phyloP scores from a whole-genome alignment of 2,888 invertebrate genomes.

The Drosophila birchii region DNA sequence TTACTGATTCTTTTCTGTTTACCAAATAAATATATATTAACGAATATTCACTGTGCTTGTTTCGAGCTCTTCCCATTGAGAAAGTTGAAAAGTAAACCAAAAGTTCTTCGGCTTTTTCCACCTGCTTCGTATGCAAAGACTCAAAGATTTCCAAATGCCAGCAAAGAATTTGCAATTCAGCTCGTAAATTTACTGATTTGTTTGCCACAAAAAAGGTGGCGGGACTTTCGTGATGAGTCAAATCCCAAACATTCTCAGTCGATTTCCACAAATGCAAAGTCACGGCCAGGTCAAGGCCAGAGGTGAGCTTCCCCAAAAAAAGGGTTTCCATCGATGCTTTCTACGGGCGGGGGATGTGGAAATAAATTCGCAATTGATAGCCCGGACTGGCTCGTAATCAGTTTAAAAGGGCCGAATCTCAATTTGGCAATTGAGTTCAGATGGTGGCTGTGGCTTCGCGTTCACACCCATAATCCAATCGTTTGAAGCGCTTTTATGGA shows the following conservation, averaged over 20 bases:
- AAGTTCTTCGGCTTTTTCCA: constrained; percentile 19
- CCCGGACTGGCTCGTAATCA: constrained; percentile 62
- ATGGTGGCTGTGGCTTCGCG: constrained; percentile 36
- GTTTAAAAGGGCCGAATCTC: constrained; percentile 62
- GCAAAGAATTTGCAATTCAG: constrained; percentile 63
- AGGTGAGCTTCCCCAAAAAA: constrained; percentile 18
- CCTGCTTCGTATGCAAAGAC: constrained; percentile 43
- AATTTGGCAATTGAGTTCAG: constrained; percentile 54
- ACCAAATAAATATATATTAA: background rate
- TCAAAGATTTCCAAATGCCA: constrained; percentile 43
- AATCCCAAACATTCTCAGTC: constrained; percentile 26
- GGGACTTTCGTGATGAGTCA: constrained; percentile 53
- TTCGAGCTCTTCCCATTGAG: constrained; percentile 6
- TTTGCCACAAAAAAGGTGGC: constrained; percentile 56
- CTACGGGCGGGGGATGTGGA: background rate
- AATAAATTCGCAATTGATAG: constrained; percentile 71
- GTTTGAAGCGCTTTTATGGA: constrained; percentile 70
- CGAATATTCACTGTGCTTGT: constrained; percentile 4
- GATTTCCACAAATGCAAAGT: constrained; percentile 50
- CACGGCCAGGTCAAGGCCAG: constrained; percentile 66
- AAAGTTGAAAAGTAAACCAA: constrained; percentile 20
- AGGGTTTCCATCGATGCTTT: constrained; percentile 5
- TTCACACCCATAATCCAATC: constrained; percentile 72
- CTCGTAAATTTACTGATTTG: constrained; percentile 67
- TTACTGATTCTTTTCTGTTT: no score